A percentile compares a stretch with the other conserved stretches of the same genome.
phyloP scores from a whole-genome alignment of 2,113 vertebrate genomes.

The Guaruba guarouba region DNA sequence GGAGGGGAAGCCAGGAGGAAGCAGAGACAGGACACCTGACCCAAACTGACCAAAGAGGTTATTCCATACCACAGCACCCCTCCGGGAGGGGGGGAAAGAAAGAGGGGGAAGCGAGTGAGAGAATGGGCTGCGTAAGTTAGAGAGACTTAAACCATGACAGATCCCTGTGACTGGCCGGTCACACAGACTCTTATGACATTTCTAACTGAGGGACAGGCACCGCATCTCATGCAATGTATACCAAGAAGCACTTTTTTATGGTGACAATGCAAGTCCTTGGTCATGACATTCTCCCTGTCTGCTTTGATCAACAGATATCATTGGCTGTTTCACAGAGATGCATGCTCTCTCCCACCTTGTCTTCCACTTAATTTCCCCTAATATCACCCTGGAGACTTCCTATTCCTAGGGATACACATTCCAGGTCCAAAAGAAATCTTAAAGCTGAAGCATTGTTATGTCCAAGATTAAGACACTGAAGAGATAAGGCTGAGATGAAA shows the following conservation, averaged over 20 bases:
- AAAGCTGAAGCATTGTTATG: neutral
- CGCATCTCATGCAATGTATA: rapidly evolving
- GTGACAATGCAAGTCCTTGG: neutral
- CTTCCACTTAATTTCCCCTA: neutral
- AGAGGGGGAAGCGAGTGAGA: too few relatives aligned
- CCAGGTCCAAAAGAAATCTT: neutral
- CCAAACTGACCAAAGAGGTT: too few relatives aligned
- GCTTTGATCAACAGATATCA: neutral
- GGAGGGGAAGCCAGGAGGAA: too few relatives aligned
- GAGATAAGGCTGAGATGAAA: neutral
- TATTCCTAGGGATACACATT: neutral
- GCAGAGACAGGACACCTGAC: too few relatives aligned
- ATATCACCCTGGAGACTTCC: neutral
- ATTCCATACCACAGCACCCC: too few relatives aligned
- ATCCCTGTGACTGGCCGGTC: neutral
- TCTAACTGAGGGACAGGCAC: neutral
- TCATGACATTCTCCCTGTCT: neutral
- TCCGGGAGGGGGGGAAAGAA: too few relatives aligned
- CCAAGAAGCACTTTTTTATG: neutral
- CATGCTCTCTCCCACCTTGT: neutral
- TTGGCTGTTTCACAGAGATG: neutral
- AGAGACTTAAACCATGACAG: too few relatives aligned
- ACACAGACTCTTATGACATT: neutral
- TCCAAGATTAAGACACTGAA: neutral
- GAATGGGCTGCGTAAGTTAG: too few relatives aligned